Evolutionary conservation across 2,888 invertebrate genomes (phyloP).

Genomic region (Nemurella pictetii): DNA sequence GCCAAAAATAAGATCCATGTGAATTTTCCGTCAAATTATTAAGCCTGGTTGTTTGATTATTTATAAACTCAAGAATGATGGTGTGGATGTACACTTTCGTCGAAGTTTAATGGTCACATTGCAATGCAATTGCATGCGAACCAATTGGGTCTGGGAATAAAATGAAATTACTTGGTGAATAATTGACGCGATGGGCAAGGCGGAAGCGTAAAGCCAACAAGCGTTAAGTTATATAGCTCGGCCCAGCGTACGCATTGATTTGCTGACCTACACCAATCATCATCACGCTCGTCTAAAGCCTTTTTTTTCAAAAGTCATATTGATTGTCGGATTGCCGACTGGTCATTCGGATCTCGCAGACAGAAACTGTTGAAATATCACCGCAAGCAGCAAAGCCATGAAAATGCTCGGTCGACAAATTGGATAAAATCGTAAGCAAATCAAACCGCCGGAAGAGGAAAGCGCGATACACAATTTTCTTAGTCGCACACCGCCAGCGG

Average conservation of each 20-base stretch:
- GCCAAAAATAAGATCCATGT: too few relatives aligned
- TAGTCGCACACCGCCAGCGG: background rate
- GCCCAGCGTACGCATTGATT: background rate
- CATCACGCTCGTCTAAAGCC: background rate
- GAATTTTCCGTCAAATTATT: too few relatives aligned
- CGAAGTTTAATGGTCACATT: background rate
- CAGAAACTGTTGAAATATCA: background rate
- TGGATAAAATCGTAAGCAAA: conserved; percentile 31
- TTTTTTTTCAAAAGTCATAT: background rate
- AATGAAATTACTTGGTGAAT: background rate
- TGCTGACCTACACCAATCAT: background rate
- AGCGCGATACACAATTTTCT: background rate
- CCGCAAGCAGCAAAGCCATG: conserved; percentile 33
- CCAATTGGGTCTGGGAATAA: background rate
- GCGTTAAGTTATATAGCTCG: background rate
- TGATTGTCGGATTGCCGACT: background rate
- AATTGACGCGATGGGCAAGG: too few relatives aligned
- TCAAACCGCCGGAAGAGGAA: background rate
- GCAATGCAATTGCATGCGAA: background rate
- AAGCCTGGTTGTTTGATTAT: too few relatives aligned
- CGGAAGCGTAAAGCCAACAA: too few relatives aligned
- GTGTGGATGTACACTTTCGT: background rate
- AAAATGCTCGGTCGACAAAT: conserved; percentile 39
- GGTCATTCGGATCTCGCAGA: background rate
- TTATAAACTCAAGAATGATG: too few relatives aligned